These are phyloP conservation scores for Meda fulgida DNA, from an alignment of 2,797 vertebrate genomes.

Conservation along the genomic window DNA sequence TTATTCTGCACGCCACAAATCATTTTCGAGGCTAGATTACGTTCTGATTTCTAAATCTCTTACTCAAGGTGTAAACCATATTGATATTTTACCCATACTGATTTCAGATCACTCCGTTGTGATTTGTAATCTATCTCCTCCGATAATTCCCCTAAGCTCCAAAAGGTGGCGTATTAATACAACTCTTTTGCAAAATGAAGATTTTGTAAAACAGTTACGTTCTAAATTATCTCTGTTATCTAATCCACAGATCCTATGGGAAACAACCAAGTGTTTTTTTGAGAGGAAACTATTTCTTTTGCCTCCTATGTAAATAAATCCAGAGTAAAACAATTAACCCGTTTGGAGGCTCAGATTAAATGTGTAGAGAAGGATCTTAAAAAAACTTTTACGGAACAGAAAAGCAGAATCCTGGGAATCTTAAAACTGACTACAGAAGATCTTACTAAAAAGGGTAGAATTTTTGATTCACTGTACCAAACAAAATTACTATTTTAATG, in stretches of 20 bases:
- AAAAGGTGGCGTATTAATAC: constrained; percentile 10
- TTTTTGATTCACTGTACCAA: neutral
- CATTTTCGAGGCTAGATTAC: too few relatives aligned
- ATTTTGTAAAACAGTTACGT: neutral
- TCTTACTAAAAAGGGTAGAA: too few relatives aligned
- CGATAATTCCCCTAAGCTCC: neutral
- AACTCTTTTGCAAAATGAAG: neutral
- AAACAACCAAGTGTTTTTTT: neutral
- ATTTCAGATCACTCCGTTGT: neutral
- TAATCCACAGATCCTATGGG: neutral
- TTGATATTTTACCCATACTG: neutral
- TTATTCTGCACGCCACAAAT: too few relatives aligned
- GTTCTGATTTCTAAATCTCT: neutral
- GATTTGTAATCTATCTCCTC: neutral
- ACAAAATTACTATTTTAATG: neutral
- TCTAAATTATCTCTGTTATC: neutral
- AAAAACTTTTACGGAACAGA: too few relatives aligned
- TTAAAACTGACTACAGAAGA: too few relatives aligned
- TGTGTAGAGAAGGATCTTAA: too few relatives aligned
- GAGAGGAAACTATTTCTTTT: neutral
- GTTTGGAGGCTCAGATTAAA: too few relatives aligned
- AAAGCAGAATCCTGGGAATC: too few relatives aligned
- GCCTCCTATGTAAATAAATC: too few relatives aligned
- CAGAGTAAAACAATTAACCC: too few relatives aligned
- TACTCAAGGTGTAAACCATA: neutral